Evolutionary conservation across 30 jellyfish, hydroid and myxozoan species (phyloP).

Genomic region (Sanderia malayensis): DNA sequence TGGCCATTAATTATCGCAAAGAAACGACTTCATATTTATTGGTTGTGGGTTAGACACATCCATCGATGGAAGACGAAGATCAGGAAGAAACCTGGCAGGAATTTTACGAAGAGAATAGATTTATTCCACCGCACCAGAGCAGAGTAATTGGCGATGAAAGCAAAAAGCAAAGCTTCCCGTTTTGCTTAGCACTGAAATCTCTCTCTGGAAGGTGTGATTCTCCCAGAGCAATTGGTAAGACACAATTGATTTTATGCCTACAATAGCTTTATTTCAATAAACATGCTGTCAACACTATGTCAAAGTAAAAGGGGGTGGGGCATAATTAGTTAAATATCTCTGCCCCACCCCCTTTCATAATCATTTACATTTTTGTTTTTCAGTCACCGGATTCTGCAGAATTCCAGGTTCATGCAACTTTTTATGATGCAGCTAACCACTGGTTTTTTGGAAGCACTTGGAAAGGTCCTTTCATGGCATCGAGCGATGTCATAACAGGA

Average conservation of each 20-base stretch:
- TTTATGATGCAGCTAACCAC: conserved; percentile 92
- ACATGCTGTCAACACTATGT: no score
- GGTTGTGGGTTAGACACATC: no score
- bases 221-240: conserved; percentile 41
- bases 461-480: conserved; percentile 76
- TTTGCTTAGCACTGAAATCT: conserved; percentile 57
- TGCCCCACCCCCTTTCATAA: no score
- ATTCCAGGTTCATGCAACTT: conserved; percentile 75
- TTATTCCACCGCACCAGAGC: conserved; percentile 68
- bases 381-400: conserved; percentile 56
- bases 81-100: conserved; percentile 87
- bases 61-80: conserved; percentile 71
- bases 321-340: no score
- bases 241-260: no score
- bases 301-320: no score
- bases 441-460: conserved; percentile 92
- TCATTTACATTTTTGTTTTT: no score
- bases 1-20: neutral
- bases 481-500: conserved; percentile 27
- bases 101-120: conserved; percentile 62
- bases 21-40: no score
- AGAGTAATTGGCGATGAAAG: conserved; percentile 14
- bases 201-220: conserved; percentile 46
- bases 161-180: conserved; percentile 45
- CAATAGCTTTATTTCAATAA: no score